Evolutionary conservation across 2,888 invertebrate species (phyloP).

Genomic region (Halictus quadricinctus): DNA sequence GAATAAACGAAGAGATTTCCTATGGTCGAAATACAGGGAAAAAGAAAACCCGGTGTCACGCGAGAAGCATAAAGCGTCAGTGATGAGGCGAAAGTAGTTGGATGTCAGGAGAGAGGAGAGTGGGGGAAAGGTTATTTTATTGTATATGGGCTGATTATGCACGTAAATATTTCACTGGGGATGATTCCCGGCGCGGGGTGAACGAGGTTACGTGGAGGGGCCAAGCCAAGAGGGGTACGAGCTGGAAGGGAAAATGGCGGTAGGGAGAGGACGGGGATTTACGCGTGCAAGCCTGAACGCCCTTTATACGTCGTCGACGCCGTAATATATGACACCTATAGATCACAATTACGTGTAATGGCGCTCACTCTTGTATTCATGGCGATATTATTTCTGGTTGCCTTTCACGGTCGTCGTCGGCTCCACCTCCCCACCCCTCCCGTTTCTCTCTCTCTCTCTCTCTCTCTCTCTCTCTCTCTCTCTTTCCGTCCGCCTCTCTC

Average conservation of each 20-base stretch:
- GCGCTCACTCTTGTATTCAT: slow-evolving; percentile 80
- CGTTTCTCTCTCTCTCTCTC: not conserved
- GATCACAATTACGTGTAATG: slow-evolving; percentile 82
- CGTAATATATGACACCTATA: slow-evolving; percentile 80
- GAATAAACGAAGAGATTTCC: slow-evolving; percentile 1
- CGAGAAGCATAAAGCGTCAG: slow-evolving; percentile 48
- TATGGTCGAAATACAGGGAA: not conserved
- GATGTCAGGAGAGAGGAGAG: not conserved
- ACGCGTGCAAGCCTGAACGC: slow-evolving; percentile 75
- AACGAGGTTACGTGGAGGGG: slow-evolving; percentile 54
- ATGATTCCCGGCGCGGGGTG: slow-evolving; percentile 64
- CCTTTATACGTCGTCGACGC: slow-evolving; percentile 78
- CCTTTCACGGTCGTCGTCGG: slow-evolving; percentile 69
- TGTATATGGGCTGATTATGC: slow-evolving; percentile 76
- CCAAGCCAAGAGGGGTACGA: slow-evolving; percentile 53
- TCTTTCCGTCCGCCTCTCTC: slow-evolving; percentile 26
- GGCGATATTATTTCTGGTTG: slow-evolving; percentile 80
- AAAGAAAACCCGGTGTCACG: not conserved
- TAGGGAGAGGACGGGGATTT: slow-evolving; percentile 74
- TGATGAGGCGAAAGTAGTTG: slow-evolving; percentile 48
- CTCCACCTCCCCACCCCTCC: slow-evolving; percentile 23
- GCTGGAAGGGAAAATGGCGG: slow-evolving; percentile 58
- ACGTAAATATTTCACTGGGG: slow-evolving; percentile 76
- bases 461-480: not conserved
- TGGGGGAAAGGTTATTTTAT: slow-evolving; percentile 62